These are phyloP conservation scores for Psilopsiagon aurifrons DNA, from an alignment of 2,113 vertebrate species.

Conservation along the genomic window DNA sequence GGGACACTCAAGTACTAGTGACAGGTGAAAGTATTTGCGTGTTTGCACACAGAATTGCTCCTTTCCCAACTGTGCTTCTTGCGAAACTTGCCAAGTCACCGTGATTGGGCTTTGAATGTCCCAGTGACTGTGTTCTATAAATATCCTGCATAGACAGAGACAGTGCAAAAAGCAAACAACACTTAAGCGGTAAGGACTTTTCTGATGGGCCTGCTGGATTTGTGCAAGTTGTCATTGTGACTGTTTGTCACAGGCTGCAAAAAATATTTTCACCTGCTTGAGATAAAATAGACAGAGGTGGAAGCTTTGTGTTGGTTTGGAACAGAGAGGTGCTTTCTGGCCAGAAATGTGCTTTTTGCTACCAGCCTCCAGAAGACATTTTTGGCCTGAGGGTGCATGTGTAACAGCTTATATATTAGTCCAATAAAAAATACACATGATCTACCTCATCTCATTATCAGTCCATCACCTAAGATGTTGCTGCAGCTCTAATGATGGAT, in stretches of 20 bases:
- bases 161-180: background rate
- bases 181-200: background rate
- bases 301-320: background rate
- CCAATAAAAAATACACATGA: background rate
- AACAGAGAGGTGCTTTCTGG: background rate
- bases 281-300: conserved; percentile 15
- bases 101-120: background rate
- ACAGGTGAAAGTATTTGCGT: background rate
- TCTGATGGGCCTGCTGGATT: background rate
- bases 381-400: background rate
- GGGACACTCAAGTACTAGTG: background rate
- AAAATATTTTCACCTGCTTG: conserved; percentile 5
- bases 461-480: background rate
- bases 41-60: background rate
- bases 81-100: background rate
- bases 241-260: conserved; percentile 21
- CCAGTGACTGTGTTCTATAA: background rate
- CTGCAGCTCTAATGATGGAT: background rate
- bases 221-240: background rate
- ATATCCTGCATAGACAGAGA: conserved; percentile 12
- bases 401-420: background rate
- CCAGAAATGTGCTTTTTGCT: conserved; percentile 3
- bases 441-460: background rate
- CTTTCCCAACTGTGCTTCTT: background rate
- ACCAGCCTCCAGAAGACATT: background rate